Percentiles rank a stretch among this genome's conserved stretches.
phyloP scores from a whole-genome alignment of 2,113 vertebrate genomes.

The Mohoua ochrocephala region DNA sequence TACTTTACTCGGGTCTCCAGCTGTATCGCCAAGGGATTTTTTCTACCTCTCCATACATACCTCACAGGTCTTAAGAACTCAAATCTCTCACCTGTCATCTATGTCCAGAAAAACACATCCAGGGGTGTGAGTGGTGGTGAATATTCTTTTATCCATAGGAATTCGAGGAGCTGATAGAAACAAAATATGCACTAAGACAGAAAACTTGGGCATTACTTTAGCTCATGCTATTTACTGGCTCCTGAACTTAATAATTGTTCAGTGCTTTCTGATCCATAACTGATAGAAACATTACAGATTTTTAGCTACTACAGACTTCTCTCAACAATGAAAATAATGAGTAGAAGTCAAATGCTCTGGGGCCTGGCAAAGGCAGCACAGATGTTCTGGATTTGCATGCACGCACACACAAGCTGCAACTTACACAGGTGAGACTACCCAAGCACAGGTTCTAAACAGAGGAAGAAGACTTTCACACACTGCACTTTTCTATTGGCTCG shows the following conservation, averaged over 20 bases:
- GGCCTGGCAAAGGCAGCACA: not conserved
- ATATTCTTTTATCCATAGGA: slow-evolving; percentile 87
- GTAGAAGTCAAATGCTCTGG: not conserved
- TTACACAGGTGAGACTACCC: not conserved
- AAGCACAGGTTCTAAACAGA: not conserved
- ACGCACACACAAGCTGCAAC: not conserved
- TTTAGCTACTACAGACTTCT: not conserved
- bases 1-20: not conserved
- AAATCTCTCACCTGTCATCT: slow-evolving; percentile 82
- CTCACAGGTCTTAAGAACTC: not conserved
- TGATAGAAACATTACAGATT: not conserved
- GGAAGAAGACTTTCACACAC: not conserved
- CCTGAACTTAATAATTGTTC: not conserved
- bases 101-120: slow-evolving; percentile 90
- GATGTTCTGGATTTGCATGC: not conserved
- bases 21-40: not conserved
- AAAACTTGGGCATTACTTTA: not conserved
- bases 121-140: slow-evolving; percentile 90
- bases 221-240: not conserved
- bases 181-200: not conserved
- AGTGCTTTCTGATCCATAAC: not conserved
- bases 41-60: not conserved
- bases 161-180: slow-evolving; percentile 81
- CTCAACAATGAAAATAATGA: not conserved
- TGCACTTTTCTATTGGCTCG: not conserved